phyloP scores from a whole-genome alignment of 2,888 invertebrate genomes.

The Apoda limacodes region DNA sequence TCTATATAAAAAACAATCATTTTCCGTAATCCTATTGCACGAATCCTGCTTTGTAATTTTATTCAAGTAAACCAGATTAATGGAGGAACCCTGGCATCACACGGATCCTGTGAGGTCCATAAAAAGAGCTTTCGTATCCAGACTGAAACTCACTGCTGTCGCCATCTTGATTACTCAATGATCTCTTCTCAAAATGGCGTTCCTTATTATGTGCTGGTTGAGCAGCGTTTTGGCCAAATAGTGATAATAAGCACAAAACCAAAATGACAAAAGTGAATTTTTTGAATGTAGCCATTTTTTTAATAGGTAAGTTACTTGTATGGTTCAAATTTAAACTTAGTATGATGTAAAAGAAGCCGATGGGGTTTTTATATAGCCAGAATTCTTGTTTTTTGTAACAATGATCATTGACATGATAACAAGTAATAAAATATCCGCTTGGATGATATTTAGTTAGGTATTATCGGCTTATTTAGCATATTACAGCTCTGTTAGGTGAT shows the following conservation, averaged over 20 bases:
- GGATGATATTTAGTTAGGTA: too few relatives aligned
- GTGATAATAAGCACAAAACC: constrained; percentile 26
- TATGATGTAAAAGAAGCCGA: constrained; percentile 10
- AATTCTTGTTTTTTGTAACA: constrained; percentile 21
- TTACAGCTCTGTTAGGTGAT: too few relatives aligned
- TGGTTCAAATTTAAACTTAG: constrained; percentile 8
- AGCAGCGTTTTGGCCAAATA: constrained; percentile 22
- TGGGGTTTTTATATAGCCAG: constrained; percentile 18
- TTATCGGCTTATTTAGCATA: too few relatives aligned
- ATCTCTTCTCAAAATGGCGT: constrained; percentile 39
- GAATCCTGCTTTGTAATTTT: constrained; percentile 3
- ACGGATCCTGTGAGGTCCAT: constrained; percentile 41
- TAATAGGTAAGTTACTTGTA: too few relatives aligned
- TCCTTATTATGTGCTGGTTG: too few relatives aligned
- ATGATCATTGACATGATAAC: too few relatives aligned
- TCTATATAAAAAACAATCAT: constrained; percentile 7
- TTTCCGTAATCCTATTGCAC: constrained; percentile 11
- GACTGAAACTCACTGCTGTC: constrained; percentile 24
- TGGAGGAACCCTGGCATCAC: constrained; percentile 44
- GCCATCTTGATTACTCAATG: constrained; percentile 30
- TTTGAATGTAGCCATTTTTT: constrained; percentile 30
- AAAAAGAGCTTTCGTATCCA: constrained; percentile 30
- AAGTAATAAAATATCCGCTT: too few relatives aligned
- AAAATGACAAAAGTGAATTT: constrained; percentile 30
- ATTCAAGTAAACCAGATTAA: constrained; percentile 19